A percentile compares a stretch with the other conserved stretches of the same genome.
phyloP scores from a whole-genome alignment of 2,888 invertebrate genomes.

The Polietes domitor region DNA sequence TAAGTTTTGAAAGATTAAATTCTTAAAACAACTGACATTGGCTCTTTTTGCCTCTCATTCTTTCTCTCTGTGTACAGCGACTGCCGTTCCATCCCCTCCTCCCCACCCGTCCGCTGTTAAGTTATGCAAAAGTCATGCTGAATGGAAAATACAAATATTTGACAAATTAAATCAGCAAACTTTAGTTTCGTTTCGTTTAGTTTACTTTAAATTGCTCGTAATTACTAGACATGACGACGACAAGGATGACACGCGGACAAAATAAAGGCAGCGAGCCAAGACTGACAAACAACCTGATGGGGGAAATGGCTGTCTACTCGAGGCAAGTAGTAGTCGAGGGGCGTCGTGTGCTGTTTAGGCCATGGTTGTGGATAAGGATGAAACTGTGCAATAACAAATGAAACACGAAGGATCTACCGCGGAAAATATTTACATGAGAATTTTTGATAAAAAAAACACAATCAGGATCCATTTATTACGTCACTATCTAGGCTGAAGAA shows the following conservation, averaged over 20 bases:
- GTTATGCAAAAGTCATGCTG: conserved; percentile 38
- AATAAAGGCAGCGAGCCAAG: not conserved
- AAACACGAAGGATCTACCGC: no score
- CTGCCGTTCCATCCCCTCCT: conserved; percentile 6
- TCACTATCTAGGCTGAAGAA: no score
- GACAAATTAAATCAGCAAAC: conserved; percentile 66
- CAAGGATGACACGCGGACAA: not conserved
- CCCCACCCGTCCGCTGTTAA: not conserved
- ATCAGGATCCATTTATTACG: no score
- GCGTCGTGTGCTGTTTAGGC: no score
- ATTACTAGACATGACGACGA: conserved; percentile 44
- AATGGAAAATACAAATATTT: conserved; percentile 60
- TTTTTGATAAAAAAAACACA: no score
- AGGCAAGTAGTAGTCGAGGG: not conserved
- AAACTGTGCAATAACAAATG: no score
- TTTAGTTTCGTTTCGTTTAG: conserved; percentile 48
- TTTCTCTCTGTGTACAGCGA: conserved; percentile 3
- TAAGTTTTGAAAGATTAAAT: conserved; percentile 71
- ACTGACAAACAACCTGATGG: conserved; percentile 40
- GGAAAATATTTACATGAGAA: no score
- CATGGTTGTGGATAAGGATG: no score
- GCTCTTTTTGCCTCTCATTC: conserved; percentile 40
- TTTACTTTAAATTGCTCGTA: conserved; percentile 56
- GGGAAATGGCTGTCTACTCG: not conserved
- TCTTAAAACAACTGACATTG: conserved; percentile 69